phyloP scores from a whole-genome alignment of 2,113 vertebrate genomes.

The Falco punctatus region DNA sequence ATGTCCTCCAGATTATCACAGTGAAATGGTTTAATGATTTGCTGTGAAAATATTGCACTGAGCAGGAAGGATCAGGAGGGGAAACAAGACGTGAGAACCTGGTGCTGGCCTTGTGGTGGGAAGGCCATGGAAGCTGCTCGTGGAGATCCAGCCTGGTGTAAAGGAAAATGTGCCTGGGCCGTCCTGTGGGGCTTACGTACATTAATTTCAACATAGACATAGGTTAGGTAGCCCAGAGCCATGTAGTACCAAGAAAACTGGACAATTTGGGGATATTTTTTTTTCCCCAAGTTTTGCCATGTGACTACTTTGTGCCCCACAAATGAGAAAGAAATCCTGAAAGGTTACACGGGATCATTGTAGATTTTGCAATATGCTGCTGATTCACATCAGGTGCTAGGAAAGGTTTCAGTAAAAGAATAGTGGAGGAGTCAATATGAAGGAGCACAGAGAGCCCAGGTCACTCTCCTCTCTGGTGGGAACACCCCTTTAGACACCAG shows the following conservation, averaged over 20 bases:
- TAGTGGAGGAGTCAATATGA: background rate
- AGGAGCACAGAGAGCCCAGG: background rate
- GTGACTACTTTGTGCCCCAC: background rate
- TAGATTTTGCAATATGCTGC: background rate
- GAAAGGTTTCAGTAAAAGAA: background rate
- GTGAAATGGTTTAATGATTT: background rate
- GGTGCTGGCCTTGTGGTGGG: background rate
- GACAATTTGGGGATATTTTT: background rate
- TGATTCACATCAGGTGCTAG: background rate
- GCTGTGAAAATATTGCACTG: fast-evolving
- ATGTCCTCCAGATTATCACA: background rate
- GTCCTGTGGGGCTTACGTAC: background rate
- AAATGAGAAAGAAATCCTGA: background rate
- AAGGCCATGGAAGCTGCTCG: background rate
- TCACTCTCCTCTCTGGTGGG: background rate
- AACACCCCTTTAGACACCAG: background rate
- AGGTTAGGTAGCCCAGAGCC: background rate
- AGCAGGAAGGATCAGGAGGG: background rate
- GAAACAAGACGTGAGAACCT: fast-evolving
- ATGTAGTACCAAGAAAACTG: background rate
- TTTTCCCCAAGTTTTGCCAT: background rate
- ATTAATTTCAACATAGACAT: background rate
- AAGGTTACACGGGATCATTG: background rate
- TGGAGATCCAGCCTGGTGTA: background rate
- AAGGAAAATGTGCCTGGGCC: background rate